Evolutionary conservation across 2,113 vertebrate species (phyloP).

Genomic region (Coregonus clupeaformis): DNA sequence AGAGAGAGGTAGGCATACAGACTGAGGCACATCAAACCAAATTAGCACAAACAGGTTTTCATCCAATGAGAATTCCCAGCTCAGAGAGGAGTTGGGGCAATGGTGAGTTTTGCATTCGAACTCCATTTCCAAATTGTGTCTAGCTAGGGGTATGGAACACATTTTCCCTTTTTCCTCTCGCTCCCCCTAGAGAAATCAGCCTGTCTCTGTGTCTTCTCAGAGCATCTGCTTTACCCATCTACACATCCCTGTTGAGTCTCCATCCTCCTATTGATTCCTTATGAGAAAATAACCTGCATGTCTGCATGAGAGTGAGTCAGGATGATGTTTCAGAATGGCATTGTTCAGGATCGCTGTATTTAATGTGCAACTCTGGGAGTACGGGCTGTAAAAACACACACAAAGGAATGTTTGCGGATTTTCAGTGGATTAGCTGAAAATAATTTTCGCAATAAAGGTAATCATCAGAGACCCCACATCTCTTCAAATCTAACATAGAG

Average conservation of each 20-base stretch:
- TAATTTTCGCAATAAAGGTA: conserved; percentile 17
- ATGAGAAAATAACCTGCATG: conserved; percentile 14
- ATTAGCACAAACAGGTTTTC: conserved; percentile 7
- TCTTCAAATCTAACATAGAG: conserved; percentile 35
- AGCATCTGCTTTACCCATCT: conserved; percentile 47
- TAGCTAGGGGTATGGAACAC: conserved; percentile 24
- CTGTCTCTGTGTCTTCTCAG: conserved; percentile 38
- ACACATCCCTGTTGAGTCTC: conserved; percentile 26
- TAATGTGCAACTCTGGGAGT: not conserved
- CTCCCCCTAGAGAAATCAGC: conserved; percentile 51
- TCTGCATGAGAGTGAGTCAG: conserved; percentile 11
- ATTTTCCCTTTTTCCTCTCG: conserved; percentile 28
- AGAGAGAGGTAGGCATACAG: not conserved
- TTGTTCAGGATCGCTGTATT: not conserved
- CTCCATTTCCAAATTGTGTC: conserved; percentile 23
- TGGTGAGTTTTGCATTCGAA: not conserved
- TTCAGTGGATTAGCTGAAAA: not conserved
- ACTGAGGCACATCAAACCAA: conserved; percentile 15
- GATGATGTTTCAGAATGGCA: not conserved
- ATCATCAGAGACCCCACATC: conserved; percentile 25
- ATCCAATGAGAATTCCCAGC: conserved; percentile 14
- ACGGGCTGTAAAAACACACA: not conserved
- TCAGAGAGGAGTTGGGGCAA: not conserved
- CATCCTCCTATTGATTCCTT: not conserved
- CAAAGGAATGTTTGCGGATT: not conserved